Evolutionary conservation across 2,888 invertebrate genomes (phyloP), one percentile per base, ranked within the genome.

Genomic region (Meloe dianella): DNA sequence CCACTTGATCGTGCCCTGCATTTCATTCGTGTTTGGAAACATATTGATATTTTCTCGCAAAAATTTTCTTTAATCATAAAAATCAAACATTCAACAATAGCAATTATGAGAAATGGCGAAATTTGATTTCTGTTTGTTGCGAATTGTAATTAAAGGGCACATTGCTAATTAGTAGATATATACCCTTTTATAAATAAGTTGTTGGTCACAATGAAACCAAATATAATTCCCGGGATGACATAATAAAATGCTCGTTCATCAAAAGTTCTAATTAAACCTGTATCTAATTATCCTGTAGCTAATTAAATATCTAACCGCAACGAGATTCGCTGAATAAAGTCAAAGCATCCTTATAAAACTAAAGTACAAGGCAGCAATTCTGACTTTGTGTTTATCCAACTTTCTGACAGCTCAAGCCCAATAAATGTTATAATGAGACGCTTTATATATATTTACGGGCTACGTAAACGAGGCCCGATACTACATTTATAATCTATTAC

Each of bases 181-280:
- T n/a, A n/a, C n/a, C n/a, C 73, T 75, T 65, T 73, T 71, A 73
- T 74, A 76, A 76, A 75, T 74, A 74, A 74, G 74, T 75, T 73
- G 7, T 51, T 67, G 71, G 73, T 72, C 72, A 74, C 73, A 75
- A 77, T 74, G 75, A 75, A 75, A 74, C 71, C 75, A 70, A 64
- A 63, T 70, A 72, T 74, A 74, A 75, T 73, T 76, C 72, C 72
- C 60, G 69, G 69, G 73, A 73, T 73, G 75, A 75, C 77, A 77
- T 76, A 76, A 76, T 74, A 77, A 78, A 78, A 78, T 74, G 78
- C 76, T 75, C 75, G 81, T 82, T 84, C 84, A 83, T 84, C 83
- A 85, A 75, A 85, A 85, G 82, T 82, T 80, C 80, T 83, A 83
- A 83, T 83, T 83, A 83, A 81, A 80, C 79, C 80, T 81, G 81